A percentile compares a stretch with the other conserved stretches of the same genome.
Conservation (phyloP, 1,140 invertebrate species). For the Tribolium madens region DNA sequence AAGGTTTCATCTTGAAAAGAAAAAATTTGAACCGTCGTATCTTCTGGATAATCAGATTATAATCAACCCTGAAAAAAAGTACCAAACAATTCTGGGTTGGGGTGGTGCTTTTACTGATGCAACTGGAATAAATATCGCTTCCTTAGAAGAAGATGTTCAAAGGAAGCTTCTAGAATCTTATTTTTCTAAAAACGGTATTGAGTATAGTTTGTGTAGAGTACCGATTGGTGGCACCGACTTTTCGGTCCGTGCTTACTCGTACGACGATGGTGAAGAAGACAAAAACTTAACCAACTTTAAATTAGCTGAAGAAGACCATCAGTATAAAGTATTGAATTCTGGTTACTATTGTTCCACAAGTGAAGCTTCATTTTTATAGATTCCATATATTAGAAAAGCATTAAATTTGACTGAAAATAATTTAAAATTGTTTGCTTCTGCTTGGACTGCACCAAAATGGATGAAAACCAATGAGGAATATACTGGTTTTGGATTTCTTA, state of each 20-base stretch:
- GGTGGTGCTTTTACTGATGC: slow-evolving; percentile 93
- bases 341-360: too few species aligned
- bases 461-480: slow-evolving; percentile 88
- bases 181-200: slow-evolving; percentile 72
- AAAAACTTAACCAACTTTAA: slow-evolving; percentile 60
- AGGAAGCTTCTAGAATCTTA: slow-evolving; percentile 70
- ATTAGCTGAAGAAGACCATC: slow-evolving; percentile 64
- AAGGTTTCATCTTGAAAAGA: slow-evolving; percentile 64
- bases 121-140: slow-evolving; percentile 79
- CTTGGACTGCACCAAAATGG: slow-evolving; percentile 92
- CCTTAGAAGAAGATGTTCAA: slow-evolving; percentile 68
- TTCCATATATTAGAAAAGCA: slow-evolving; percentile 63
- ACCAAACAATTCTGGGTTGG: slow-evolving; percentile 80
- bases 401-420: slow-evolving; percentile 50
- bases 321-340: slow-evolving; percentile 59
- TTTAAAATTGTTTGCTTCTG: slow-evolving; percentile 67
- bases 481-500: slow-evolving; percentile 70
- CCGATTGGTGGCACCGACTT: slow-evolving; percentile 89
- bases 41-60: not conserved
- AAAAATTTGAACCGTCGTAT: slow-evolving; percentile 52
- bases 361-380: slow-evolving; percentile 55
- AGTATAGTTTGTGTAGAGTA: slow-evolving; percentile 80
- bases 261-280: slow-evolving; percentile 70
- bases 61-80: slow-evolving; percentile 57
- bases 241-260: slow-evolving; percentile 76